Evolutionary conservation across 23 tunicate species (phyloP).

Genomic region (Aplidium turbinatum): DNA sequence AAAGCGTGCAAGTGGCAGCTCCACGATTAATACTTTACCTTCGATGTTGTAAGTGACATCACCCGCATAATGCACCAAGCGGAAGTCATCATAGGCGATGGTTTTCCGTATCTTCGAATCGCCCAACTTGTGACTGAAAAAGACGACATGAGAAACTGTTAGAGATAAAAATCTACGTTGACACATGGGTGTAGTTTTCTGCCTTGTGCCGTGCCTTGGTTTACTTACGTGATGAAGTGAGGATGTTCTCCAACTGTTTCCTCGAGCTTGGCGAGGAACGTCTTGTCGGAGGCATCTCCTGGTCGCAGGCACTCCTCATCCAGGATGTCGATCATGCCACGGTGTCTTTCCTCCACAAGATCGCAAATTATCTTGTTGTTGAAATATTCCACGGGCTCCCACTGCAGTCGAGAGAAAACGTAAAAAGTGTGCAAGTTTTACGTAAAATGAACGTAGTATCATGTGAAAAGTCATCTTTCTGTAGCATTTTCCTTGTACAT

Average conservation of each 20-base stretch:
- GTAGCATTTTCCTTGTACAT: too few relatives aligned
- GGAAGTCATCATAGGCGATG: constrained; percentile 83
- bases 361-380: constrained; percentile 98
- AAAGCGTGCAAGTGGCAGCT: too few relatives aligned
- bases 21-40: too few relatives aligned
- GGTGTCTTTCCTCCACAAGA: constrained; percentile 90
- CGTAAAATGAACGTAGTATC: too few relatives aligned
- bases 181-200: not conserved
- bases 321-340: constrained; percentile 90
- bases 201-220: not conserved
- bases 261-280: constrained; percentile 77
- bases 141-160: too few relatives aligned
- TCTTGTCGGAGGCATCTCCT: constrained; percentile 79
- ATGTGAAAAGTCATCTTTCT: too few relatives aligned
- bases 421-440: too few relatives aligned
- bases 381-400: constrained; percentile 98
- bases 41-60: constrained; percentile 85
- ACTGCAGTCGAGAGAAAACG: too few relatives aligned
- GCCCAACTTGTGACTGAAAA: constrained; percentile 76
- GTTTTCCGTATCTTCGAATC: constrained; percentile 85
- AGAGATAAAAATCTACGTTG: not conserved
- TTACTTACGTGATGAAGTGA: constrained; percentile 76
- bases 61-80: constrained; percentile 86
- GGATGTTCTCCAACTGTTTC: constrained; percentile 88
- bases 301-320: constrained; percentile 99